A percentile compares a stretch with the other conserved stretches of the same genome.
These are phyloP conservation scores for Melopsittacus undulatus DNA, from an alignment of 2,797 vertebrate genomes.

Conservation along the genomic window DNA sequence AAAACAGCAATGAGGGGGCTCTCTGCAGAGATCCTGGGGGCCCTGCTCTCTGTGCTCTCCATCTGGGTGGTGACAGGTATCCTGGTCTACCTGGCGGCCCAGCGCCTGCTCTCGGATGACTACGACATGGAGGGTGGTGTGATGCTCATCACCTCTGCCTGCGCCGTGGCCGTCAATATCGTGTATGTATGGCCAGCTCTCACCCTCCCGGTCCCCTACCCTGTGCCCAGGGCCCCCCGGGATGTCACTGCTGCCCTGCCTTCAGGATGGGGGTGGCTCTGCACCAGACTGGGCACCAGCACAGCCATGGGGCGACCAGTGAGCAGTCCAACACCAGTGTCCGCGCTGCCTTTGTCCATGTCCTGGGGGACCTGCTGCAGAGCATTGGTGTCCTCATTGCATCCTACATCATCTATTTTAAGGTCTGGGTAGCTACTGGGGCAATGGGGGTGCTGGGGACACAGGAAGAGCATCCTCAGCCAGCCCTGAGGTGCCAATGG, in stretches of 20 bases:
- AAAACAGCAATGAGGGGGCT: not conserved
- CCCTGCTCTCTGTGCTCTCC: conserved; percentile 86
- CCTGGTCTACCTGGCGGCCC: conserved; percentile 83
- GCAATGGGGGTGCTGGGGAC: not conserved
- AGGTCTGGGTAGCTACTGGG: conserved; percentile 67
- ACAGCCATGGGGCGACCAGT: conserved; percentile 20
- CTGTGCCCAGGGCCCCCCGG: accelerated
- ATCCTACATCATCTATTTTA: conserved; percentile 85
- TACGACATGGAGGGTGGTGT: conserved; percentile 82
- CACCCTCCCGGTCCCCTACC: accelerated
- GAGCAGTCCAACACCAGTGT: conserved; percentile 83
- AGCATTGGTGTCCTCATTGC: conserved; percentile 87
- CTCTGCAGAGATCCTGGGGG: conserved; percentile 87
- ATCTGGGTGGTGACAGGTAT: conserved; percentile 89
- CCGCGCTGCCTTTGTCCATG: conserved; percentile 89
- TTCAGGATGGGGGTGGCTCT: conserved; percentile 88
- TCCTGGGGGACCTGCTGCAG: conserved; percentile 90
- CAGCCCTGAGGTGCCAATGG: accelerated
- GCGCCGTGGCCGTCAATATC: conserved; percentile 73
- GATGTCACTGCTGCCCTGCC: not conserved
- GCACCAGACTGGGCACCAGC: conserved; percentile 85
- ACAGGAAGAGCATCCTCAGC: accelerated
- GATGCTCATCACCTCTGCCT: conserved; percentile 91
- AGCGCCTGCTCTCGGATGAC: conserved; percentile 82
- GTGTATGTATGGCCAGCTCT: conserved; percentile 73